A percentile compares a stretch with the other conserved stretches of the same genome.
phyloP scores from a whole-genome alignment of 2,113 vertebrate species.

The Lanius ludovicianus region DNA sequence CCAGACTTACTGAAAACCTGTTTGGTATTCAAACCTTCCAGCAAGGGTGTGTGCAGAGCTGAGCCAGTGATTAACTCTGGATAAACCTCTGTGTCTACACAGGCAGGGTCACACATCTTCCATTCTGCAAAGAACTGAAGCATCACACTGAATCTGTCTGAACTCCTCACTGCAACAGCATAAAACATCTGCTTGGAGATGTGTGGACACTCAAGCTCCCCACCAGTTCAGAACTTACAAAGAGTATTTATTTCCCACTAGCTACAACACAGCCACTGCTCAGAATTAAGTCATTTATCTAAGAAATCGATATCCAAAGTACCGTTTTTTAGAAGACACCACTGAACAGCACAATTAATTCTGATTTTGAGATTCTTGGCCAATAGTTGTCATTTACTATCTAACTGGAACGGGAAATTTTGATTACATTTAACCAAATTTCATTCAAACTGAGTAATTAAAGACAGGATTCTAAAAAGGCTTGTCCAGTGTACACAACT shows the following conservation, averaged over 20 bases:
- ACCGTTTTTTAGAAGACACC: not conserved
- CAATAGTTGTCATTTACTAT: not conserved
- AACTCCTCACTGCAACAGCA: not conserved
- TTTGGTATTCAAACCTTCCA: not conserved
- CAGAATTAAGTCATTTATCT: not conserved
- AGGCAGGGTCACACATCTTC: not conserved
- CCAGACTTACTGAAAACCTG: not conserved
- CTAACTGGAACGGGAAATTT: not conserved
- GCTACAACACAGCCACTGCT: not conserved
- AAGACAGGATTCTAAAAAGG: not conserved
- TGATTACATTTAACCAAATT: not conserved
- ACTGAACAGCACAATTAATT: not conserved
- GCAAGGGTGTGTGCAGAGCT: not conserved
- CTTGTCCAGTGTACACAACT: not conserved
- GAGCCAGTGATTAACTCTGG: not conserved
- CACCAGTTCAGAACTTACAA: not conserved
- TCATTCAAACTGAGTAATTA: not conserved
- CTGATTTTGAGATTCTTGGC: not conserved
- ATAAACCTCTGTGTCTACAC: not conserved
- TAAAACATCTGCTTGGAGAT: not conserved
- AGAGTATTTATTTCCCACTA: not conserved
- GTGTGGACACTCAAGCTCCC: not conserved
- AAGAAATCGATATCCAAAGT: not conserved
- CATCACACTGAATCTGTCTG: not conserved
- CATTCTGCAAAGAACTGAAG: not conserved